Evolutionary conservation across 2,888 invertebrate species (phyloP), one percentile per base, ranked within the genome.

Genomic region (Zaprionus bogoriensis): DNA sequence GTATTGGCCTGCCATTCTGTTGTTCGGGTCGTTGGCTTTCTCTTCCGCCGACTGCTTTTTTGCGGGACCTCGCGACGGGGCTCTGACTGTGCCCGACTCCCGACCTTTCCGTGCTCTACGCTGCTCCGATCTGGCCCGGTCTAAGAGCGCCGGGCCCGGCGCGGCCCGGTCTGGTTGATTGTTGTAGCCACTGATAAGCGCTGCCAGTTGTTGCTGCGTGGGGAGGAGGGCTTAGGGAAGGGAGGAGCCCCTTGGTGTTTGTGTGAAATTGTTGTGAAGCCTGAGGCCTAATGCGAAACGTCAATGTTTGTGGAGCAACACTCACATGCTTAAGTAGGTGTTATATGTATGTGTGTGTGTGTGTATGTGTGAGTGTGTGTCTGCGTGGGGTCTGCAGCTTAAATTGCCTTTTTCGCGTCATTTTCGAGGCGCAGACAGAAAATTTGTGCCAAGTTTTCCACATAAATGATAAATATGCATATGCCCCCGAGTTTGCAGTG

Each of bases 331-430:
- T 68, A 64, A 50, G 54, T 39, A 50, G 7, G 10, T 48, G 22
- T 53, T 23, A 17, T 42, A 23, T 7, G 19, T 44, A 14, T 30
- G 45, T n/a, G 12, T 39, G 50, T 17, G 27, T 12, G 20, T 23
- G 19, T 9, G 5, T 32, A 28, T 45, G 27, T 25, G 44, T 30
- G n/a, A n/a, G 27, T 12, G 20, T 23, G 19, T 9, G 5, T 32
- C 28, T 45, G 27, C 23, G 44, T 30, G 30, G 20, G 20, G 46
- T 51, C 45, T 67, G 42, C 62, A 62, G 53, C 62, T 73, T 83
- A 82, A 77, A 83, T 77, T 77, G 77, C 68, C 80, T 76, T 77
- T 77, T 79, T 63, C 45, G 55, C 76, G 76, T 67, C 77, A 76
- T 78, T 63, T 63, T 48, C 57, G 25, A 53, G 65, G 30, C 64